These are phyloP conservation scores for Cerastoderma edule DNA, from an alignment of 2,888 invertebrate genomes.

Conservation along the genomic window DNA sequence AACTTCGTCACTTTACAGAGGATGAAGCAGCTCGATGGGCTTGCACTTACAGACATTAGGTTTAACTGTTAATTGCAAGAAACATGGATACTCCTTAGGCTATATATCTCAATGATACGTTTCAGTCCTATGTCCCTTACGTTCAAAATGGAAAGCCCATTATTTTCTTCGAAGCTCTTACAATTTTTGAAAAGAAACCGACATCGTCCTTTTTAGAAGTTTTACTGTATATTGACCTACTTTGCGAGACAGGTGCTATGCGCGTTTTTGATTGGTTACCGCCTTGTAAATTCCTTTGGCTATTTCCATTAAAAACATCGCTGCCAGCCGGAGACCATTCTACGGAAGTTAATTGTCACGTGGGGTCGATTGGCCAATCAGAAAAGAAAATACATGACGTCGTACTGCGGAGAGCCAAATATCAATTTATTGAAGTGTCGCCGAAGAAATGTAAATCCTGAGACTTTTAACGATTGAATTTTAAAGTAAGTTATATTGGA, in stretches of 20 bases:
- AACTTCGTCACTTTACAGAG: too few species aligned
- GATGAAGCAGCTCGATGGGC: too few species aligned
- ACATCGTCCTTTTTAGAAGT: neutral
- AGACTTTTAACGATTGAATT: neutral
- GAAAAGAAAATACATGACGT: slow-evolving; percentile 60
- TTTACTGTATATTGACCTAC: slow-evolving; percentile 15
- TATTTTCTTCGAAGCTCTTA: too few species aligned
- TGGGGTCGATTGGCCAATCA: slow-evolving; percentile 44
- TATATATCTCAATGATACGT: too few species aligned
- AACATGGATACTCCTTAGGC: too few species aligned
- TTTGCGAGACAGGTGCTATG: slow-evolving; percentile 14
- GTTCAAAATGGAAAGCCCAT: too few species aligned
- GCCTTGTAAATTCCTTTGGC: too few species aligned
- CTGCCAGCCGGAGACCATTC: slow-evolving; percentile 15
- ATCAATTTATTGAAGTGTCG: slow-evolving; percentile 53
- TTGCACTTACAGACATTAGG: too few species aligned
- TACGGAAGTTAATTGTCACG: slow-evolving; percentile 47
- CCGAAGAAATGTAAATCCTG: slow-evolving; percentile 30
- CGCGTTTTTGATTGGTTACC: slow-evolving; percentile 16
- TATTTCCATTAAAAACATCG: too few species aligned
- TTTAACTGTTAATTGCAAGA: too few species aligned
- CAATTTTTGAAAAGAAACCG: too few species aligned
- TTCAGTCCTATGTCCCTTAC: too few species aligned
- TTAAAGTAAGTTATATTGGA: slow-evolving; percentile 31
- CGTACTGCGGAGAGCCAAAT: slow-evolving; percentile 58